A percentile compares a stretch with the other conserved stretches of the same genome.
Evolutionary conservation across 1,140 invertebrate species (phyloP).

Genomic region (Manduca sexta): DNA sequence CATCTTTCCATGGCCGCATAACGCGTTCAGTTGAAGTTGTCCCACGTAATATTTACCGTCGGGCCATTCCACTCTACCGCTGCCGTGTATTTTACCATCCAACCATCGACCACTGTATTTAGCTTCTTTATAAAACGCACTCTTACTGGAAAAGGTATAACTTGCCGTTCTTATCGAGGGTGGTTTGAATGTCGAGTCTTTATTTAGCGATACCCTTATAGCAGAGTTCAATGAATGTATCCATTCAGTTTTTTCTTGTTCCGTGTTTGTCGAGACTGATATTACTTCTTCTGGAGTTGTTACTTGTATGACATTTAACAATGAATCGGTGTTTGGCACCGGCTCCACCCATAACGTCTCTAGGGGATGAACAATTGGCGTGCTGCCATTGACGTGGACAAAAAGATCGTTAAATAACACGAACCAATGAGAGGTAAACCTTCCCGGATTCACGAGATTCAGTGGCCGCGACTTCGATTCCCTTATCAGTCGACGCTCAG

Average conservation of each 20-base stretch:
- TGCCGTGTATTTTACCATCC: conserved; percentile 87
- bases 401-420: conserved; percentile 84
- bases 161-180: conserved; percentile 80
- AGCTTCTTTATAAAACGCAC: conserved; percentile 82
- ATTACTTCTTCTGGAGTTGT: conserved; percentile 86
- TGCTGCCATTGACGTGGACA: conserved; percentile 79
- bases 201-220: conserved; percentile 76
- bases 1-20: conserved; percentile 84
- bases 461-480: conserved; percentile 84
- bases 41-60: conserved; percentile 87
- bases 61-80: conserved; percentile 85
- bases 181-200: conserved; percentile 73
- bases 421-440: conserved; percentile 84
- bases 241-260: conserved; percentile 87
- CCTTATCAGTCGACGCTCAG: conserved; percentile 82
- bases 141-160: conserved; percentile 82
- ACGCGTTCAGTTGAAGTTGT: conserved; percentile 82
- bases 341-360: conserved; percentile 86
- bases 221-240: conserved; percentile 78
- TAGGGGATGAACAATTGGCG: conserved; percentile 77
- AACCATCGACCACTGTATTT: conserved; percentile 85
- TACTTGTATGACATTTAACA: conserved; percentile 79
- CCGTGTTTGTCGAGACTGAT: conserved; percentile 76
- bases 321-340: conserved; percentile 63
- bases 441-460: conserved; percentile 78